Conservation (phyloP, 2,888 invertebrate species). For the Nomada lathburiana region DNA sequence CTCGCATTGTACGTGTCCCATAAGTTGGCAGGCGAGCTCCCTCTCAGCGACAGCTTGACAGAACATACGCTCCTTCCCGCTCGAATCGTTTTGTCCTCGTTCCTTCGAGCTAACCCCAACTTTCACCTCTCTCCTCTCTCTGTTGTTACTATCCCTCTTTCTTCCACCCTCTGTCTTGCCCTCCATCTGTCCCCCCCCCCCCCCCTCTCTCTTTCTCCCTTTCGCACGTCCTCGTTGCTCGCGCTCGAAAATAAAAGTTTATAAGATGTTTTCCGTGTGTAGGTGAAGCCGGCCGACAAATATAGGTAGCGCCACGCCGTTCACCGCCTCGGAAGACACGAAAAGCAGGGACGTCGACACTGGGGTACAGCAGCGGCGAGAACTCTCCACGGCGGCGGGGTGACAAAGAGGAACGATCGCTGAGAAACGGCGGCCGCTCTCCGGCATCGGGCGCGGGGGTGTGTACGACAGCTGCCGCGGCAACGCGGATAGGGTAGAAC, state of each 20-base stretch:
- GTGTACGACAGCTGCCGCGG: constrained; percentile 6
- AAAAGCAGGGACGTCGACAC: constrained; percentile 49
- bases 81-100: constrained; percentile 71
- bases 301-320: constrained; percentile 14
- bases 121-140: constrained; percentile 29
- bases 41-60: constrained; percentile 83
- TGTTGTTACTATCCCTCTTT: background rate
- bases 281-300: constrained; percentile 34
- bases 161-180: constrained; percentile 8
- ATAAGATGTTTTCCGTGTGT: constrained; percentile 76
- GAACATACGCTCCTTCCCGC: constrained; percentile 80
- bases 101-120: constrained; percentile 48
- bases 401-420: constrained; percentile 37
- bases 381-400: constrained; percentile 29
- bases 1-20: constrained; percentile 82
- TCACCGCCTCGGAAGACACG: constrained; percentile 37
- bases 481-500: constrained; percentile 26
- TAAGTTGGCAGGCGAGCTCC: constrained; percentile 82
- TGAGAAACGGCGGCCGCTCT: background rate
- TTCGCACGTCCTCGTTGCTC: constrained; percentile 45
- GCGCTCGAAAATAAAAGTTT: constrained; percentile 80
- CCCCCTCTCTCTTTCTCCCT: constrained; percentile 19
- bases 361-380: constrained; percentile 19
- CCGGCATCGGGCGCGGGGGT: background rate
- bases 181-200: constrained; percentile 1